Percentiles rank a stretch among this genome's conserved stretches.
Conservation (phyloP, 2,888 invertebrate genomes). For the Criorhina ranunculi region DNA sequence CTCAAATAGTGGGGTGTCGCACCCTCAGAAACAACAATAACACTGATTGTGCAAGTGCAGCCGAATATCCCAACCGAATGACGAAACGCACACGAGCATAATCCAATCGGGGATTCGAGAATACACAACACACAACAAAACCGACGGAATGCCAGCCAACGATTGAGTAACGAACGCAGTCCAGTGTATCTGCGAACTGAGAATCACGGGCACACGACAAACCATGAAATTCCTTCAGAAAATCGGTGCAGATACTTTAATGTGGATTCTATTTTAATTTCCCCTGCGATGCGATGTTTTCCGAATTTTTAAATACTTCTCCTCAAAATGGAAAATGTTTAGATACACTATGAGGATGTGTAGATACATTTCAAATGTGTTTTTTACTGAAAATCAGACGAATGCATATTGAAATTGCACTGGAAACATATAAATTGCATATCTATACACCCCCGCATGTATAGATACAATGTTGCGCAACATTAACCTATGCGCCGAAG, state of each 20-base stretch:
- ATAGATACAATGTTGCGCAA: slow-evolving; percentile 28
- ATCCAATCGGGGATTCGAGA: slow-evolving; percentile 44
- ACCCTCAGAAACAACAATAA: slow-evolving; percentile 22
- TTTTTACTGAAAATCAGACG: neutral
- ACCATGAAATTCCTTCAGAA: slow-evolving; percentile 60
- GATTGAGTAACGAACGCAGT: slow-evolving; percentile 69
- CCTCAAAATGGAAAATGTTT: neutral
- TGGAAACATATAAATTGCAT: neutral
- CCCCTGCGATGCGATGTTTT: slow-evolving; percentile 56
- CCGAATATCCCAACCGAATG: slow-evolving; percentile 11
- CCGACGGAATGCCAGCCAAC: slow-evolving; percentile 62
- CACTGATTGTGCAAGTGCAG: slow-evolving; percentile 53
- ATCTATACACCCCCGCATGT: slow-evolving; percentile 3
- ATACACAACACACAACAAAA: slow-evolving; percentile 55
- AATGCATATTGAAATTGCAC: neutral
- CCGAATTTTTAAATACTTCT: neutral
- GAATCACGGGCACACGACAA: slow-evolving; percentile 50
- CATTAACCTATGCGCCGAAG: slow-evolving; percentile 34
- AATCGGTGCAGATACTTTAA: slow-evolving; percentile 59
- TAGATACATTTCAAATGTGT: slow-evolving; percentile 28
- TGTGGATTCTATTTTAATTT: slow-evolving; percentile 70
- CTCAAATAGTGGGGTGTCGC: neutral
- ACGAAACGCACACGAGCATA: slow-evolving; percentile 35
- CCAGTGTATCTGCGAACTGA: slow-evolving; percentile 68
- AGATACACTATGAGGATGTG: slow-evolving; percentile 4